Base-by-base conservation (phyloP, 1,140 invertebrate species). In the Brachionus rubens region DNA sequence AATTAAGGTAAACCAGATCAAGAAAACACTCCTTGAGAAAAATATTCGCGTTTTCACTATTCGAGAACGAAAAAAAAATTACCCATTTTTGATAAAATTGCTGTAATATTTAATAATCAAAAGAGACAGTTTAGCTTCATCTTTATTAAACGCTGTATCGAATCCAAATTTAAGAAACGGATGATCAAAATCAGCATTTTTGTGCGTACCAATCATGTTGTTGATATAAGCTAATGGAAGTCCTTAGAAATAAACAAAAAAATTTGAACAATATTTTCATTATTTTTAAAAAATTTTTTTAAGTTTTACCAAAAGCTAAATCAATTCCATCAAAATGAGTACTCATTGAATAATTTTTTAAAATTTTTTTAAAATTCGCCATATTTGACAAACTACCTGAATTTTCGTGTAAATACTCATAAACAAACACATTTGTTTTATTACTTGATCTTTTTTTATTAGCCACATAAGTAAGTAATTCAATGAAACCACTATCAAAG, bases 241-340 rank as follows among this genome's bases (percentile, higher is more conserved):
- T 14, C 65, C 65, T 70, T 70, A n/a, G 12, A 4, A 70, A 50
- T 30, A 48, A 30, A 19, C 16, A 28, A 7, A 16, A 28, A 48
- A 47, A 16, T 28, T 4, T n/a, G 46, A 48, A 46, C 14, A n/a
- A 30, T n/a, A n/a, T n/a, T n/a, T n/a, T n/a, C n/a, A n/a, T n/a
- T n/a, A n/a, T 6, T 47, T 30, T 43, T 16, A 16, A 4, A 46
- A 47, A 36, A 26, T 16, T n/a, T 7, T 28, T 43, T 43, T 9
- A 5, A 12, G 14, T 70, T 26, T 28, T 70, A 70, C 68, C 68
- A 54, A 72, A 72, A 14, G 50, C 33, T 10, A 50, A 21, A 41
- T 72, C 68, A 40, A 72, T 48, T 24, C 68, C 50, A 24, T 72
- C 68, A 41, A 72, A 72, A 72, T 72, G 68, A 12, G 68, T 72